Evolutionary conservation across 2,888 invertebrate genomes (phyloP).

Genomic region (Prostheceraeus crozeri): DNA sequence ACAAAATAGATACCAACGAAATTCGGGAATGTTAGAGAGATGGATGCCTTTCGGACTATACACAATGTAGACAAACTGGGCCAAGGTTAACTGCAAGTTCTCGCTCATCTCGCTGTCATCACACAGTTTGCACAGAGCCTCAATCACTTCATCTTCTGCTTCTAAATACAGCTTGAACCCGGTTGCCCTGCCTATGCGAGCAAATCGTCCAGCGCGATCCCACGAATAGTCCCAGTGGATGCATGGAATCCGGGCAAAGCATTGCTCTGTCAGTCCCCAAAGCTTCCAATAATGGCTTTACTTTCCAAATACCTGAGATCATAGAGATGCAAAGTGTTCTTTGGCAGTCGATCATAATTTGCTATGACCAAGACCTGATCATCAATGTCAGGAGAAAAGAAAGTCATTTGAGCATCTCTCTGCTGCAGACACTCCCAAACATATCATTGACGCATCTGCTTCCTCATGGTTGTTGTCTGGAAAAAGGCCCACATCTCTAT

Average conservation of each 20-base stretch:
- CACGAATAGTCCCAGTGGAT: slow-evolving; percentile 31
- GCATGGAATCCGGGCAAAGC: slow-evolving; percentile 28
- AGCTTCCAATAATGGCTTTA: slow-evolving; percentile 8
- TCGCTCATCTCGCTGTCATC: slow-evolving; percentile 13
- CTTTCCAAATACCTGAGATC: not conserved
- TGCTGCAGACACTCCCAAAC: slow-evolving; percentile 12
- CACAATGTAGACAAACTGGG: slow-evolving; percentile 25
- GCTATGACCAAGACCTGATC: slow-evolving; percentile 19
- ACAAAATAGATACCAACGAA: slow-evolving; percentile 36
- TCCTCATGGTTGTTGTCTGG: slow-evolving; percentile 29
- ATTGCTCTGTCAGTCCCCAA: slow-evolving; percentile 5
- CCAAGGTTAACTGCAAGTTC: not conserved
- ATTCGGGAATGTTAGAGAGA: slow-evolving; percentile 27
- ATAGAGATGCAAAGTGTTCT: slow-evolving; percentile 13
- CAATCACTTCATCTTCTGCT: slow-evolving; percentile 1
- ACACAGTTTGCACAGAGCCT: not conserved
- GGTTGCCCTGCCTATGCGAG: slow-evolving; percentile 36
- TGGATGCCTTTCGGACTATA: slow-evolving; percentile 33
- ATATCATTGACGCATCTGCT: slow-evolving; percentile 15
- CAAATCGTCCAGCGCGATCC: slow-evolving; percentile 34
- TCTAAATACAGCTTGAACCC: slow-evolving; percentile 23
- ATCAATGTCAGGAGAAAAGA: slow-evolving; percentile 23
- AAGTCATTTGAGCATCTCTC: slow-evolving; percentile 30
- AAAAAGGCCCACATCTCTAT: slow-evolving; percentile 13
- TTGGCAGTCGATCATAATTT: slow-evolving; percentile 17